Conservation (phyloP, 1,140 invertebrate genomes). For the Melipona quadrifasciata region DNA sequence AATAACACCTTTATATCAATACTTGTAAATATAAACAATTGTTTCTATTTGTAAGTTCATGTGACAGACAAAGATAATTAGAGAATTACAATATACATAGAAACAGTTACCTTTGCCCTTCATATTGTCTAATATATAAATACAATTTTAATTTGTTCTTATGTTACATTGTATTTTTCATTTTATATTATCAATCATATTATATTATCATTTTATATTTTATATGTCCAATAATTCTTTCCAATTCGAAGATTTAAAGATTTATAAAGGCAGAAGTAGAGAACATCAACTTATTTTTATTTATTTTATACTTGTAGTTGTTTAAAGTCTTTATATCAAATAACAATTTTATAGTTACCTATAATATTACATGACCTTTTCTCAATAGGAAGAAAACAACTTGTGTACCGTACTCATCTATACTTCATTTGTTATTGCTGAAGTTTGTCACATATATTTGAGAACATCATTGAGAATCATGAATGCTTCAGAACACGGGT, state of each 20-base stretch:
- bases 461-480: conserved; percentile 80
- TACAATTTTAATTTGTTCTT: neutral
- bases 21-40: neutral
- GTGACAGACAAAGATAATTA: neutral
- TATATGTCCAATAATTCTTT: neutral
- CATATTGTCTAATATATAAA: neutral
- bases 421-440: conserved; percentile 53
- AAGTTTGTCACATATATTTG: conserved; percentile 51
- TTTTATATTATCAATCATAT: neutral
- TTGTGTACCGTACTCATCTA: conserved; percentile 57
- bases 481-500: conserved; percentile 91
- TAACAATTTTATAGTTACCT: conserved; percentile 19
- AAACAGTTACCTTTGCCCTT: neutral
- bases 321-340: neutral
- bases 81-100: neutral
- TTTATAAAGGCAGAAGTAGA: neutral
- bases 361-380: conserved; percentile 53
- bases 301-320: neutral
- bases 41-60: neutral
- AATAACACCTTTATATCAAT: neutral
- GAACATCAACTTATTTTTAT: conserved; percentile 22
- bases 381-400: conserved; percentile 60
- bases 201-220: too few relatives aligned
- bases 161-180: too few relatives aligned
- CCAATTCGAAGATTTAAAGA: neutral